Evolutionary conservation across 2,797 vertebrate species (phyloP).

Genomic region (Gambelia wislizenii): DNA sequence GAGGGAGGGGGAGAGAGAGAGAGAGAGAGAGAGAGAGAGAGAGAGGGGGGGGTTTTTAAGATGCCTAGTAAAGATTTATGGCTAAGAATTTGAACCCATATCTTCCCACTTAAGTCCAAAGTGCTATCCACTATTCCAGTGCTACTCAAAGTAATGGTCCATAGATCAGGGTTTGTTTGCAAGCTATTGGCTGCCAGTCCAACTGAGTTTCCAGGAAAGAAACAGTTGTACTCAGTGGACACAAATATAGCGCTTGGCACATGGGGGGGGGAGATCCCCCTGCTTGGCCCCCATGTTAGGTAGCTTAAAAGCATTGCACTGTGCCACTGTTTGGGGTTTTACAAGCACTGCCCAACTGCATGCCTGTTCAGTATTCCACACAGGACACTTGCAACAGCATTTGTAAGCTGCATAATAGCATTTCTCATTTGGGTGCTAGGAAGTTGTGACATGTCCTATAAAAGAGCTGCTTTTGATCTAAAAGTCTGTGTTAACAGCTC

Average conservation of each 20-base stretch:
- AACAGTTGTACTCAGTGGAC: too few species aligned
- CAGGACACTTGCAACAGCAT: not conserved
- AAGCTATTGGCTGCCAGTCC: too few species aligned
- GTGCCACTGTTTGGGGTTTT: not conserved
- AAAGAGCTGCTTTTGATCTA: not conserved
- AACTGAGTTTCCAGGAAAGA: too few species aligned
- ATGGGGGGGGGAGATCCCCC: too few species aligned
- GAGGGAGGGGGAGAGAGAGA: too few species aligned
- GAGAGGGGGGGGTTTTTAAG: too few species aligned
- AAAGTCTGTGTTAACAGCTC: not conserved
- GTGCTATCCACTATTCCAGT: not conserved
- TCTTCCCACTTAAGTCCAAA: not conserved
- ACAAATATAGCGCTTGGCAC: too few species aligned
- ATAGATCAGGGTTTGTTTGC: too few species aligned
- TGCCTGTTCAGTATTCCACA: not conserved
- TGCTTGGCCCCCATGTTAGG: too few species aligned
- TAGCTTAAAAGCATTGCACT: too few species aligned
- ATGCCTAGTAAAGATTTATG: not conserved
- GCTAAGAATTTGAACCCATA: not conserved
- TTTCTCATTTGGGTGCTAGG: not conserved
- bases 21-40: too few species aligned
- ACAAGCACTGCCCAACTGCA: not conserved
- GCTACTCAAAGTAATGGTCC: too few species aligned
- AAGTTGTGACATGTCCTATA: not conserved
- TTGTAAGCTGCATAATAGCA: not conserved